Evolutionary conservation across 1,140 invertebrate species (phyloP).

Genomic region (Meteorus sp.): DNA sequence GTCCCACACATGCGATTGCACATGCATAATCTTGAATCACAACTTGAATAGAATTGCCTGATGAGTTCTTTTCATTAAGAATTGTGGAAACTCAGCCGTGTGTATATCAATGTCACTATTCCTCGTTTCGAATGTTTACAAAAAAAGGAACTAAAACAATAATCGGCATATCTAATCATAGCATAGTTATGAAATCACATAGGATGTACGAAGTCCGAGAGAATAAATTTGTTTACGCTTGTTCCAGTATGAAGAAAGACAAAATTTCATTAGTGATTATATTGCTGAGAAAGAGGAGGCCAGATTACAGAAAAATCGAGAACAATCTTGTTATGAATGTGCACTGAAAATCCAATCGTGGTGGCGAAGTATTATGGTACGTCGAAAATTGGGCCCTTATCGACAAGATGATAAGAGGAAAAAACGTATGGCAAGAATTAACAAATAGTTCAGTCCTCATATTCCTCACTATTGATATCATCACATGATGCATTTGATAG

Average conservation of each 20-base stretch:
- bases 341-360: constrained; percentile 66
- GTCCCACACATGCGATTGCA: not conserved
- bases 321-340: constrained; percentile 41
- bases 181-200: not conserved
- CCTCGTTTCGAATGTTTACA: too few relatives aligned
- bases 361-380: constrained; percentile 72
- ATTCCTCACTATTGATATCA: constrained; percentile 4
- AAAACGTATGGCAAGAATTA: constrained; percentile 55
- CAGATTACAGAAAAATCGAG: constrained; percentile 38
- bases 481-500: not conserved
- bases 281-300: constrained; percentile 46
- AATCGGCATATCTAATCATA: not conserved
- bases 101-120: too few relatives aligned
- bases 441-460: constrained; percentile 42
- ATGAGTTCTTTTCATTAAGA: too few relatives aligned
- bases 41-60: constrained; percentile 1
- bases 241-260: constrained; percentile 47
- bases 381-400: constrained; percentile 65
- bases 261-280: constrained; percentile 54
- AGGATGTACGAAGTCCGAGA: not conserved
- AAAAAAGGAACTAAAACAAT: too few relatives aligned
- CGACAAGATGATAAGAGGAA: constrained; percentile 59
- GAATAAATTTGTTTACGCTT: constrained; percentile 3
- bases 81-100: too few relatives aligned
- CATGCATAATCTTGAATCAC: not conserved